Evolutionary conservation across 2,113 vertebrate genomes (phyloP).

Genomic region (Donacobius atricapilla): DNA sequence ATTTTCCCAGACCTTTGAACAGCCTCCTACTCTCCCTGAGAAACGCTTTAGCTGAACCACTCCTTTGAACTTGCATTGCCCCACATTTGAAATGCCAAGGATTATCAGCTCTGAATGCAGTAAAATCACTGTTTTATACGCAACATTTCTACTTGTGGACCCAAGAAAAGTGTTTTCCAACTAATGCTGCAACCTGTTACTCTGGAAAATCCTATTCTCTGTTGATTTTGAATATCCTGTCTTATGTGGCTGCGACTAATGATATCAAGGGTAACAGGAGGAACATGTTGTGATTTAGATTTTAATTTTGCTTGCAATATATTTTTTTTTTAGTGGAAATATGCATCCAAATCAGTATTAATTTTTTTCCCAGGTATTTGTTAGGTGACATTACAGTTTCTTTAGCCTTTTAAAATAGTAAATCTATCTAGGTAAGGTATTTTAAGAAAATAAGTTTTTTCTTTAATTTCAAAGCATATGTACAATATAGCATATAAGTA

Average conservation of each 20-base stretch:
- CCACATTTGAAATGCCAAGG: neutral
- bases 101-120: neutral
- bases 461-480: neutral
- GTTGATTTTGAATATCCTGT: neutral
- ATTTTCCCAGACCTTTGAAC: neutral
- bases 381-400: neutral
- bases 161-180: neutral
- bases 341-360: neutral
- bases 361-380: neutral
- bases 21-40: neutral
- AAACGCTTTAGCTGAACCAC: neutral
- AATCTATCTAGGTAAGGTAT: neutral
- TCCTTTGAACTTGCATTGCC: neutral
- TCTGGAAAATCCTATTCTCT: neutral
- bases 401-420: neutral
- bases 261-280: neutral
- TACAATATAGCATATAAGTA: neutral
- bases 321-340: neutral
- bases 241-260: neutral
- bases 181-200: neutral
- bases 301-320: neutral
- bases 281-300: neutral
- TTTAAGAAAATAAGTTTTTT: neutral
- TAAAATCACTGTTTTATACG: neutral
- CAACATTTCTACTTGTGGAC: neutral